Conservation (phyloP, 1,140 invertebrate species). For the Lordiphosa mommai region DNA sequence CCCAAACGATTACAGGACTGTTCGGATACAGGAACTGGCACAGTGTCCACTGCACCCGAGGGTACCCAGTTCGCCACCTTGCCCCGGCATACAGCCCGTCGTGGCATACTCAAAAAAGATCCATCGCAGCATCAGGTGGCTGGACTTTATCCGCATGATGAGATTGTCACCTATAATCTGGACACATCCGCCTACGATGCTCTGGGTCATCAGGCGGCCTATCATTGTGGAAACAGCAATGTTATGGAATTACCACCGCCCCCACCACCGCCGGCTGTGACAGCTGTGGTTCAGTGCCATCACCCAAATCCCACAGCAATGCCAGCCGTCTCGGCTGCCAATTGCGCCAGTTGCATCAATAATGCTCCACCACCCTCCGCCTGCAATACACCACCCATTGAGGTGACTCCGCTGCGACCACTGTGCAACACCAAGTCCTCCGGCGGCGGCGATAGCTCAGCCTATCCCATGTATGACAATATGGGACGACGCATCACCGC, state of each 20-base stretch:
- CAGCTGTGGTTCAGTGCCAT: slow-evolving; percentile 63
- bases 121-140: slow-evolving; percentile 37
- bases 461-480: slow-evolving; percentile 88
- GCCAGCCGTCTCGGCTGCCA: slow-evolving; percentile 32
- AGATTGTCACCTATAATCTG: slow-evolving; percentile 78
- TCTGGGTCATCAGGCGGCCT: slow-evolving; percentile 29
- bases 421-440: slow-evolving; percentile 25
- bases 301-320: slow-evolving; percentile 33
- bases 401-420: slow-evolving; percentile 55
- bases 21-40: slow-evolving; percentile 51
- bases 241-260: slow-evolving; percentile 62
- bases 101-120: slow-evolving; percentile 77
- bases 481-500: slow-evolving; percentile 93
- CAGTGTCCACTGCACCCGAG: slow-evolving; percentile 32
- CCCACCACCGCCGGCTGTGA: slow-evolving; percentile 66
- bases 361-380: slow-evolving; percentile 73
- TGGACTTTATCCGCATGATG: slow-evolving; percentile 72
- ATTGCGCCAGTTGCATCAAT: slow-evolving; percentile 80
- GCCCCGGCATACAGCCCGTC: slow-evolving; percentile 80
- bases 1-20: slow-evolving; percentile 82
- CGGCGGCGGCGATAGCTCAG: slow-evolving; percentile 39
- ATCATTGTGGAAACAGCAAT: slow-evolving; percentile 23
- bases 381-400: slow-evolving; percentile 68
- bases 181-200: slow-evolving; percentile 61
- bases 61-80: slow-evolving; percentile 83